These are phyloP conservation scores for Nebria ingens DNA, from an alignment of 1,140 invertebrate genomes.

Conservation along the genomic window DNA sequence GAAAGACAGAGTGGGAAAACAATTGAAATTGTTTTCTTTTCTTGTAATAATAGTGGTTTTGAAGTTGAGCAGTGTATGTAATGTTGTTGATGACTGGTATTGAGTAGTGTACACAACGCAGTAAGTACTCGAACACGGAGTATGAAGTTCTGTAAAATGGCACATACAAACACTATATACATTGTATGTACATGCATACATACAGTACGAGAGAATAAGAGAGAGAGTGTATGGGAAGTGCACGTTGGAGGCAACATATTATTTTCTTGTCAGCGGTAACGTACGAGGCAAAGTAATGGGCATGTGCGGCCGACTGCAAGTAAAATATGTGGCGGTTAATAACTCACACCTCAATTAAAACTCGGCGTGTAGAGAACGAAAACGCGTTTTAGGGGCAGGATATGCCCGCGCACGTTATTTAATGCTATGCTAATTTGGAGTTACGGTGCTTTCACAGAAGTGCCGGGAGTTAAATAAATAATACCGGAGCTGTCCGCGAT, in stretches of 20 bases:
- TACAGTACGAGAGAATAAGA: too few species aligned
- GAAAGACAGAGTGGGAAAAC: too few species aligned
- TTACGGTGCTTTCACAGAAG: conserved; percentile 9
- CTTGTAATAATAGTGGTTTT: too few species aligned
- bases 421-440: conserved; percentile 8
- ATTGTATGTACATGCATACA: too few species aligned
- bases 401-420: conserved; percentile 2
- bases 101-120: too few species aligned
- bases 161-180: too few species aligned
- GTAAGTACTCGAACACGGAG: too few species aligned
- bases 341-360: conserved; percentile 8
- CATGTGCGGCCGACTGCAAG: conserved; percentile 5
- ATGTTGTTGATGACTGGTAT: too few species aligned
- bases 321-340: conserved; percentile 5
- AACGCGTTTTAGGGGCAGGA: conserved; percentile 5
- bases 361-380: background rate
- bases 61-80: too few species aligned
- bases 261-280: conserved; percentile 1
- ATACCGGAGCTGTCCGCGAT: background rate
- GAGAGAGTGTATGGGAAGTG: background rate
- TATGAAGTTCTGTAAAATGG: too few species aligned
- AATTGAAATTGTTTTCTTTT: too few species aligned
- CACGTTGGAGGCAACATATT: background rate
- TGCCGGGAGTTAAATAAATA: conserved; percentile 9
- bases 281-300: conserved; percentile 2